These are phyloP conservation scores for Meghimatium bilineatum DNA, from an alignment of 2,888 invertebrate species.

Conservation along the genomic window DNA sequence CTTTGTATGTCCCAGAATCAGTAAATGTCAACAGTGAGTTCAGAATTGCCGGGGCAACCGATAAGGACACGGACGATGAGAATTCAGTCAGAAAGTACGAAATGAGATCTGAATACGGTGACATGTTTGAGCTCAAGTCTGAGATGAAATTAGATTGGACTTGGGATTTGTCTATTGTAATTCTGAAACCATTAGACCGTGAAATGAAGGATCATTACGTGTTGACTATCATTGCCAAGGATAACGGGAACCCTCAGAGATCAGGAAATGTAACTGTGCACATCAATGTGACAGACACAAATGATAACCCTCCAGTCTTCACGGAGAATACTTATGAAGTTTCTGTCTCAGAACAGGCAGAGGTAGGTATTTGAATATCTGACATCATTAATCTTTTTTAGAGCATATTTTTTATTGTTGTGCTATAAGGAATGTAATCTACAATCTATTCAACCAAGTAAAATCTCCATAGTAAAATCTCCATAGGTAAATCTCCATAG, in stretches of 20 bases:
- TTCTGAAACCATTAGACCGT: slow-evolving; percentile 60
- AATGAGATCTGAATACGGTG: slow-evolving; percentile 48
- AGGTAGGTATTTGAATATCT: slow-evolving; percentile 28
- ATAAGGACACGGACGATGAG: slow-evolving; percentile 51
- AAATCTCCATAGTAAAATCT: too few relatives aligned
- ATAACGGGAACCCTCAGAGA: slow-evolving; percentile 59
- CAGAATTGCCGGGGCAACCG: slow-evolving; percentile 54
- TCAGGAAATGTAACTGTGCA: slow-evolving; percentile 60
- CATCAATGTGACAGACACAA: slow-evolving; percentile 65
- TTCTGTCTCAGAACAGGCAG: slow-evolving; percentile 58
- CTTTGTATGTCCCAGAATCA: slow-evolving; percentile 52
- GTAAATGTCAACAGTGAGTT: slow-evolving; percentile 51
- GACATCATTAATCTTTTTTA: too few relatives aligned
- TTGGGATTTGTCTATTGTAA: slow-evolving; percentile 57
- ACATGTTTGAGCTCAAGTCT: slow-evolving; percentile 53
- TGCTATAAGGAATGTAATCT: too few relatives aligned
- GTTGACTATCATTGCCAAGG: slow-evolving; percentile 62
- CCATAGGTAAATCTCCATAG: too few relatives aligned
- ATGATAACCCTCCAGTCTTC: slow-evolving; percentile 68
- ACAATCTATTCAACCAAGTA: too few relatives aligned
- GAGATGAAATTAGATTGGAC: slow-evolving; percentile 61
- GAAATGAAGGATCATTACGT: slow-evolving; percentile 59
- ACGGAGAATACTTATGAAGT: slow-evolving; percentile 61
- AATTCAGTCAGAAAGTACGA: slow-evolving; percentile 54
- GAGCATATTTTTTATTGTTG: too few relatives aligned